These are phyloP conservation scores for Eilema depressum DNA, from an alignment of 2,888 invertebrate genomes.

Conservation along the genomic window DNA sequence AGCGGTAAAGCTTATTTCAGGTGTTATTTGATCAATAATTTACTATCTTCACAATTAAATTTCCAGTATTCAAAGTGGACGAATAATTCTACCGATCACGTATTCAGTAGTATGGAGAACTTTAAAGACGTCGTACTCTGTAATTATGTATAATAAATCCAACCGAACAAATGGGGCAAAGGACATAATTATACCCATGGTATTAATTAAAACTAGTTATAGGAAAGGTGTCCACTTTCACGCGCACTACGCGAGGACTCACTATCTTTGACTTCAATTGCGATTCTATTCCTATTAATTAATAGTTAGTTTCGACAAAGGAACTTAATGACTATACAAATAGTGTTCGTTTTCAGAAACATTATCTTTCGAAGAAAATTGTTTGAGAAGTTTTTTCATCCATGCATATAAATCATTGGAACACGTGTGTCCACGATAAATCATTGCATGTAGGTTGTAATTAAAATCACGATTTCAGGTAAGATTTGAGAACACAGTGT, in stretches of 20 bases:
- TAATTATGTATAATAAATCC: constrained; percentile 79
- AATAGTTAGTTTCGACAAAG: constrained; percentile 57
- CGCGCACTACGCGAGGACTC: constrained; percentile 72
- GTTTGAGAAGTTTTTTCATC: constrained; percentile 36
- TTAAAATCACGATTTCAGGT: constrained; percentile 82
- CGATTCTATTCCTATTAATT: constrained; percentile 66
- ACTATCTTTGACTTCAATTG: constrained; percentile 56
- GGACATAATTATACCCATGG: constrained; percentile 79
- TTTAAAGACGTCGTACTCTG: constrained; percentile 73
- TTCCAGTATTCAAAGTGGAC: constrained; percentile 62
- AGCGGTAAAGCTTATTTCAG: constrained; percentile 80
- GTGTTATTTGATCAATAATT: constrained; percentile 84
- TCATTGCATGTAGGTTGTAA: constrained; percentile 76
- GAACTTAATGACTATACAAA: constrained; percentile 45
- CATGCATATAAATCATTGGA: constrained; percentile 73
- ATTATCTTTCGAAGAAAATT: constrained; percentile 39
- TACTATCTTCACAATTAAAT: constrained; percentile 73
- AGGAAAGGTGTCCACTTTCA: constrained; percentile 81
- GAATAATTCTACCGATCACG: constrained; percentile 68
- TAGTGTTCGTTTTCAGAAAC: constrained; percentile 39
- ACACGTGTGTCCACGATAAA: constrained; percentile 78
- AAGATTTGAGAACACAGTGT: constrained; percentile 77
- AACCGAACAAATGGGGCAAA: constrained; percentile 81
- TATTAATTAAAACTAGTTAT: constrained; percentile 80
- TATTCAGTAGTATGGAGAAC: constrained; percentile 66